Evolutionary conservation across 2,113 vertebrate genomes (phyloP), one percentile per base, ranked within the genome.

Genomic region (Amphiprion ocellaris): DNA sequence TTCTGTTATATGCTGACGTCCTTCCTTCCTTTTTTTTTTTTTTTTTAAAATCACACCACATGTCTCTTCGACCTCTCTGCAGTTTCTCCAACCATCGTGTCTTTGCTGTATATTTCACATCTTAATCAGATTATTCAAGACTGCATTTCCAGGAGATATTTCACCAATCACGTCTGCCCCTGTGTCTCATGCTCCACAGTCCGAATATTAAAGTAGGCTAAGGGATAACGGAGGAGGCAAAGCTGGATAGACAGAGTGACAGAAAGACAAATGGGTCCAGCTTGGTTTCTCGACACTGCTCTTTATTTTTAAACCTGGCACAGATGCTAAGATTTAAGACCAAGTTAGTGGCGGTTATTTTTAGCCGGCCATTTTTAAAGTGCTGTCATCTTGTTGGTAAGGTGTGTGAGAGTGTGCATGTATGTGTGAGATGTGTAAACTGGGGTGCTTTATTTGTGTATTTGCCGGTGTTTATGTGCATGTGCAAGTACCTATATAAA

Each of bases 331-430:
- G 94, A 96, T 95, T 94, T 95, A 95, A 94, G 94, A 95, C 93
- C 94, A 94, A 96, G 94, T 92, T 94, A 94, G 94, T 92, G 91
- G 84, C 63, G 30, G 91, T 87, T 98, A 96, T 97, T 97, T 97
- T 96, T 96, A 96, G 96, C 90, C 87, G 84, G 69, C 79, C 89
- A 76, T 94, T 95, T 96, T 92, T 90, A 87, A 91, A 85, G 67
- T 15, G 68, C 84, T 92, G 90, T 89, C 93, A 93, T 90, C 83
- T 87, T 80, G 81, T 85, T 81, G 74, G 88, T 90, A 87, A 92
- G 86, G 78, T 60, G 85, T 83, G 68, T 49, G 61, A 85, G 78
- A 59, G 85, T 44, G 39, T 72, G 54, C 15, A 41, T 15, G 47
- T 70, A 65, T 74, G 74, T 74, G 6, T 6, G 54, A 79, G 70